phyloP scores from a whole-genome alignment of 2,113 vertebrate genomes.

The Heterotis niloticus region DNA sequence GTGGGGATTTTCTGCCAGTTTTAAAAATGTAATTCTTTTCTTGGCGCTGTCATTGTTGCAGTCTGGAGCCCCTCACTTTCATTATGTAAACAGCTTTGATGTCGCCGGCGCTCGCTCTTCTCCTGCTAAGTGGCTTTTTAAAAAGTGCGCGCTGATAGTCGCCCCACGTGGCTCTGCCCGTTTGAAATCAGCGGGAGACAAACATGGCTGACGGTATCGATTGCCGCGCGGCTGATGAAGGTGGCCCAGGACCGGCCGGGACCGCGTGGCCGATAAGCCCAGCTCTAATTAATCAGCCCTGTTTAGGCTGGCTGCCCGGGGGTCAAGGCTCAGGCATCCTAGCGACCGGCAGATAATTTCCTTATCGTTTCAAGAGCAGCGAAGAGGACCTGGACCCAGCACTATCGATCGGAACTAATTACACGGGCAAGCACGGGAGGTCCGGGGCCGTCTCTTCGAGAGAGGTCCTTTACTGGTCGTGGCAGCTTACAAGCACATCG shows the following conservation, averaged over 20 bases:
- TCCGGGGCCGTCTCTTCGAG: constrained; percentile 24
- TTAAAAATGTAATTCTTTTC: constrained; percentile 54
- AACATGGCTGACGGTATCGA: constrained; percentile 38
- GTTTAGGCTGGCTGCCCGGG: constrained; percentile 27
- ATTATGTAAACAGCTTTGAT: constrained; percentile 68
- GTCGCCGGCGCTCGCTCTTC: constrained; percentile 52
- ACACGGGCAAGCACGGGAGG: constrained; percentile 44
- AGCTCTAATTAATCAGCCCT: constrained; percentile 50
- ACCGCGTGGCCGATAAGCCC: constrained; percentile 41
- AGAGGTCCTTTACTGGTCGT: background rate
- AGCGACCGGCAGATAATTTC: constrained; percentile 40
- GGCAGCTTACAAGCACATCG: constrained; percentile 51
- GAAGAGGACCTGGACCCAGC: constrained; percentile 44
- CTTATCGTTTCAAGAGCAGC: constrained; percentile 46
- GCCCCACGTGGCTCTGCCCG: constrained; percentile 15
- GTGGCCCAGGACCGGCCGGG: constrained; percentile 29
- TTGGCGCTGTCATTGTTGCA: constrained; percentile 57
- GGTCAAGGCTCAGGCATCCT: constrained; percentile 30
- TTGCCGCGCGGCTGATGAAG: constrained; percentile 28
- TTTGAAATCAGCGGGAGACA: constrained; percentile 21
- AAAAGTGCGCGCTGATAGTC: constrained; percentile 38
- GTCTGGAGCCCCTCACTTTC: constrained; percentile 52
- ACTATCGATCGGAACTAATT: constrained; percentile 43
- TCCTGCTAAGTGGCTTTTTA: constrained; percentile 62
- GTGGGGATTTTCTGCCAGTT: constrained; percentile 33